Evolutionary conservation across 2,888 invertebrate genomes (phyloP).

Genomic region (Poecilobothrus nobilitatus): DNA sequence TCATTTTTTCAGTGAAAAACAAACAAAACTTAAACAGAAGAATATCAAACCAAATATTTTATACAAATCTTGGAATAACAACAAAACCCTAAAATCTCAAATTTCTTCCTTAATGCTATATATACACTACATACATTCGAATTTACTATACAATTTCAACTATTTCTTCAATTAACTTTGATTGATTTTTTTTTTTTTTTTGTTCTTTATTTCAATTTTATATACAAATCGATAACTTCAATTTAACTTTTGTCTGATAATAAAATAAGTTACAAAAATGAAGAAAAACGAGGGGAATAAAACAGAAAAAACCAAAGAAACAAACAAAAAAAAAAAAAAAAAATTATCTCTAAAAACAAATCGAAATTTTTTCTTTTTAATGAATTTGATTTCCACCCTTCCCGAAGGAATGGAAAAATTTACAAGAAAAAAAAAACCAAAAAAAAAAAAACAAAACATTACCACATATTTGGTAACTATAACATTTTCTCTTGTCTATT

Average conservation of each 20-base stretch:
- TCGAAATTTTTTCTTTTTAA: too few relatives aligned
- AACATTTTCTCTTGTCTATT: background rate
- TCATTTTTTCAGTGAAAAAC: too few relatives aligned
- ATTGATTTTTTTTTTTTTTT: background rate
- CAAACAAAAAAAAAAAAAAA: background rate
- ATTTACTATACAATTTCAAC: background rate
- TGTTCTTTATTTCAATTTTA: too few relatives aligned
- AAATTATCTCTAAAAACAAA: background rate
- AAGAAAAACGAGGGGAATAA: background rate
- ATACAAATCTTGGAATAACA: too few relatives aligned
- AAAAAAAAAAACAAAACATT: background rate
- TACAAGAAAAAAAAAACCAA: too few relatives aligned
- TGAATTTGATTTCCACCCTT: too few relatives aligned
- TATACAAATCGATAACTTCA: too few relatives aligned
- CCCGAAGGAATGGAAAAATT: too few relatives aligned
- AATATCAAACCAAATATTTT: too few relatives aligned
- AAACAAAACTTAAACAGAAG: too few relatives aligned
- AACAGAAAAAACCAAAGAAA: background rate
- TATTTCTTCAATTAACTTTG: background rate
- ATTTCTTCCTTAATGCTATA: background rate
- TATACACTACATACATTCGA: background rate
- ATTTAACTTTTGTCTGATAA: too few relatives aligned
- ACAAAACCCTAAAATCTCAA: background rate
- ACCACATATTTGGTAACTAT: background rate
- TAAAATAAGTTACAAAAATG: too few relatives aligned